phyloP scores from a whole-genome alignment of 2,797 vertebrate genomes.

The Psittacula echo region DNA sequence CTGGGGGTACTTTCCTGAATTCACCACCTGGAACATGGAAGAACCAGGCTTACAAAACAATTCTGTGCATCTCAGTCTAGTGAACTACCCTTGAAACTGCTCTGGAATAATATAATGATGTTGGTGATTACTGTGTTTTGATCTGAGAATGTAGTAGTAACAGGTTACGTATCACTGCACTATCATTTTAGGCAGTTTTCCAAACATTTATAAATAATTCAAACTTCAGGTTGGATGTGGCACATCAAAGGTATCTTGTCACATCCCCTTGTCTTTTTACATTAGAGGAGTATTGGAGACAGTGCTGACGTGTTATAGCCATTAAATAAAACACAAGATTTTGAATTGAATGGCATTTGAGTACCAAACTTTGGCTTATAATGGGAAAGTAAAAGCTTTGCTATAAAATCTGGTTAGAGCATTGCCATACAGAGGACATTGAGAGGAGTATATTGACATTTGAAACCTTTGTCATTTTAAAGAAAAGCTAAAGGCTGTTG shows the following conservation, averaged over 20 bases:
- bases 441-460: neutral
- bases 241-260: neutral
- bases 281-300: neutral
- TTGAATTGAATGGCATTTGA: slow-evolving; percentile 23
- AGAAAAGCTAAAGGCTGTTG: neutral
- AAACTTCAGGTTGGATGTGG: slow-evolving; percentile 13
- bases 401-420: neutral
- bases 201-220: slow-evolving; percentile 50
- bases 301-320: slow-evolving; percentile 27
- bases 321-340: slow-evolving; percentile 55
- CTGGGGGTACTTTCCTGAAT: neutral
- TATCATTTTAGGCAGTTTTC: slow-evolving; percentile 46
- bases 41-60: neutral
- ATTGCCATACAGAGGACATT: neutral
- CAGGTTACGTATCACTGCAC: neutral
- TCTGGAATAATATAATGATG: neutral
- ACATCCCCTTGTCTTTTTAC: neutral
- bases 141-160: slow-evolving; percentile 24
- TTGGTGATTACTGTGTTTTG: slow-evolving; percentile 39
- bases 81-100: neutral
- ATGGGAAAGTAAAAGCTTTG: neutral
- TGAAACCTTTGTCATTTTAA: neutral
- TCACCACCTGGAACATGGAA: neutral
- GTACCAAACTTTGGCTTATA: neutral
- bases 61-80: neutral